Conservation (phyloP, 2,888 invertebrate species). For the Epinotia nisella region DNA sequence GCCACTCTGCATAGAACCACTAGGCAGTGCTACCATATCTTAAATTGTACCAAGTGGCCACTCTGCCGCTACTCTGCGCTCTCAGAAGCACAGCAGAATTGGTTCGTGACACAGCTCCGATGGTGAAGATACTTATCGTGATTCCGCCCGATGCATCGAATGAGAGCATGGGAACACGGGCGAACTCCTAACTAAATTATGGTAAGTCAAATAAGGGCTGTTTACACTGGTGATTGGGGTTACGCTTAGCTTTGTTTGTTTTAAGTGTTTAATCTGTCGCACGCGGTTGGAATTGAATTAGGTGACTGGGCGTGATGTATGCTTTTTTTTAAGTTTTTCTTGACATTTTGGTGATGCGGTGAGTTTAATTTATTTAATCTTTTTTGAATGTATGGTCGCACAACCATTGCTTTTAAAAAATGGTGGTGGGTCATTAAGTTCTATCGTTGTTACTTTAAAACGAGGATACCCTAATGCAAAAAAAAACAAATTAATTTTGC, state of each 20-base stretch:
- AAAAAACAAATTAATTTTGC: too few relatives aligned
- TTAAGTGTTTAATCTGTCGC: constrained; percentile 50
- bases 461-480: too few relatives aligned
- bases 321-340: not conserved
- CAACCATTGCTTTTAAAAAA: too few relatives aligned
- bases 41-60: not conserved
- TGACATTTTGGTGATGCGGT: not conserved
- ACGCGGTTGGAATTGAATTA: constrained; percentile 28
- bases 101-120: constrained; percentile 79
- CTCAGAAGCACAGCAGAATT: constrained; percentile 79
- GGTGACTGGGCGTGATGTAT: not conserved
- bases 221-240: constrained; percentile 70
- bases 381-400: too few relatives aligned
- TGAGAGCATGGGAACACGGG: constrained; percentile 80
- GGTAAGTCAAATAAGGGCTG: constrained; percentile 72
- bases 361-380: too few relatives aligned
- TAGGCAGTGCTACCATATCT: too few relatives aligned
- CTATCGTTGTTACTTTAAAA: too few relatives aligned
- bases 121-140: constrained; percentile 79
- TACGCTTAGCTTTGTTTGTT: constrained; percentile 63
- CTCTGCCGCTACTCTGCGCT: constrained; percentile 11
- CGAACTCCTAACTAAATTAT: constrained; percentile 73
- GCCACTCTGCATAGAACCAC: too few relatives aligned
- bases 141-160: constrained; percentile 82
- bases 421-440: too few relatives aligned